Base-by-base conservation (phyloP, 2,113 vertebrate species). In the Carollia perspicillata region DNA sequence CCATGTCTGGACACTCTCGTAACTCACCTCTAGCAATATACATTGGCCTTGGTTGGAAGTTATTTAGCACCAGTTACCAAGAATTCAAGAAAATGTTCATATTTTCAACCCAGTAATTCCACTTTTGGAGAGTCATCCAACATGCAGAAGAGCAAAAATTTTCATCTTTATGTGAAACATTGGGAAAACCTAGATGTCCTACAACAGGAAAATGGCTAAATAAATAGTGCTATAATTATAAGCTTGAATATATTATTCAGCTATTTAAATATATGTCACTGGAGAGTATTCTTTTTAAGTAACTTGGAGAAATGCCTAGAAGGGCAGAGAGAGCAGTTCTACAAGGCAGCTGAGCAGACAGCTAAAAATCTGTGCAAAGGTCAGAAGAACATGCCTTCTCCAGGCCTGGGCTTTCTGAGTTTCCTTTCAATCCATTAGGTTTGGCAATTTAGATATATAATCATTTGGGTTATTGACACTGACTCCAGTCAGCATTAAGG, bases 101-200 rank as follows among this genome's bases (percentile, higher is more conserved):
- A 85, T 72, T 33, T 65, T 93, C 44, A 72, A 42, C 1, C 55
- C 55, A 37, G 20, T 49, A 55, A 84, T 47, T 88, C 9, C 26
- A 51, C 6, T 66, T 68, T 68, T 77, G 18, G 22, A n/a, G 85
- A 78, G 58, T 84, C 4, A 16, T 40, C 71, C 26, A 84, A 92
- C 80, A 92, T 47, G 37, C 3, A 74, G 14, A 30, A 88, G 65
- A 92, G n/a, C 44, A 88, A 89, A 84, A 89, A n/a, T 53, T 5
- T 63, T 94, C n/a, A 77, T 90, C 4, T 75, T 83, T 79, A 68
- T 51, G 22, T 89, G 72, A 91, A 93, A 95, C 30, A 58, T 22
- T 78, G 49, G 14, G 49, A 72, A 79, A 63, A 79, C 12, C 20
- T 68, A 51, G 95, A 49, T 22, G 35, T 49, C 3, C n/a, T 84